Evolutionary conservation across 2,888 invertebrate genomes (phyloP).

Genomic region (Theretra japonica): DNA sequence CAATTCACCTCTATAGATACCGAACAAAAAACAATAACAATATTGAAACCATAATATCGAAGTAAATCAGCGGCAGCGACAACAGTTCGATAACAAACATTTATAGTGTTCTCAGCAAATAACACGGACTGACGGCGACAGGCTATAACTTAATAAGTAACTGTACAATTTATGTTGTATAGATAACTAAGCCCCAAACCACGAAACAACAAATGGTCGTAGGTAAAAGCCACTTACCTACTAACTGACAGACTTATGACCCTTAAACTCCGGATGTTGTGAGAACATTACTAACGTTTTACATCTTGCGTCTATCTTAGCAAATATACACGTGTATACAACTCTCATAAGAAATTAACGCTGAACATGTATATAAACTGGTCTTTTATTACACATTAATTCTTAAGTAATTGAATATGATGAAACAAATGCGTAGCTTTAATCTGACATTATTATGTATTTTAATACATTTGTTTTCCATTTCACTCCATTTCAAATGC

Average conservation of each 20-base stretch:
- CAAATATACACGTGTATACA: not conserved
- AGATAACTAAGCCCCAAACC: conserved; percentile 25
- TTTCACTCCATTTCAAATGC: no score
- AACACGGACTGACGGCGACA: conserved; percentile 28
- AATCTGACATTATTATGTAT: no score
- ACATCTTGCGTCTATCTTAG: conserved; percentile 16
- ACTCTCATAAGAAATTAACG: not conserved
- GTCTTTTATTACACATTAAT: no score
- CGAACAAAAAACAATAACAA: not conserved
- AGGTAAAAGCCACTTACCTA: conserved; percentile 58
- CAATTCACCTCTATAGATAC: not conserved
- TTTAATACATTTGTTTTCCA: no score
- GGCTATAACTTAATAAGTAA: conserved; percentile 31
- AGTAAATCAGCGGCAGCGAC: conserved; percentile 4
- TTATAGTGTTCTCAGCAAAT: conserved; percentile 3
- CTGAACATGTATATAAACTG: not conserved
- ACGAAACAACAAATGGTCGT: conserved; percentile 53
- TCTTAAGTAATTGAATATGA: no score
- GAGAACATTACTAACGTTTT: conserved; percentile 43
- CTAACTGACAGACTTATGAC: conserved; percentile 58
- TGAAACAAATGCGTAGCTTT: no score
- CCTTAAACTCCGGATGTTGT: conserved; percentile 46
- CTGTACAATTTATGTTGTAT: conserved; percentile 28
- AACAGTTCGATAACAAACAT: not conserved
- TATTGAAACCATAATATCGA: not conserved